Base-by-base conservation (phyloP, 2,797 vertebrate species). In the Ctenochaetus hawaiiensis region DNA sequence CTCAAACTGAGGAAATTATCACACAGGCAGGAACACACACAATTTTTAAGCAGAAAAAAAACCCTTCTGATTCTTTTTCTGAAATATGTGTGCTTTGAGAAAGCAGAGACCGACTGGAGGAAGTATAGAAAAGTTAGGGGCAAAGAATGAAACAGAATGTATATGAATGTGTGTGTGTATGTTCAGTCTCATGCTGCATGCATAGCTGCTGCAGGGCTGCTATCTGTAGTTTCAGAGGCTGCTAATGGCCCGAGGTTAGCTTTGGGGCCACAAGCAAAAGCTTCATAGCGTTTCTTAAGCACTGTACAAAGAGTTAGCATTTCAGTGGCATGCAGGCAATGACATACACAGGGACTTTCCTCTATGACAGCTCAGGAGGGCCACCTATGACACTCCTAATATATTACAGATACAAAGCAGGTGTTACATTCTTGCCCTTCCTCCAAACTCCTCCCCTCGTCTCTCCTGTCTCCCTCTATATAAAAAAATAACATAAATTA, bases 1-100 rank as follows among this genome's bases (percentile, higher is more conserved):
- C 85, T 91, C 70, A 81, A 88, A 92, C 63, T 81, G 80, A 87
- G 76, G 85, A 80, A 85, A 91, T 91, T 83, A 91, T 82, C 85
- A 80, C 78, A 77, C 70, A 54, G 54, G 18, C 78, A 59, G 77
- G 63, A 56, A 30, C 53, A 58, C 80, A 59, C 17, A 75, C 48
- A 47, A 45, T 60, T 48, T 18, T 43, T 49, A 9, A 12, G 13
- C 20, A 23, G 45, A 53, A 65, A 34, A 22, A 63, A 67, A 72
- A 72, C 60, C 18, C 51, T 30, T 67, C 78, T 51, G 52, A 63
- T 16, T 84, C 59, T 67, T 71, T 43, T 53, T 61, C 67, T 57
- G 47, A 23, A 62, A 48, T 62, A 48, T 65, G 14, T 23, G 37
- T 41, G 23, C 47, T 79, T 75, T 67, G 68, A 80, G 22, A 59